Base-by-base conservation (phyloP, 2,888 invertebrate species). In the Diloba caeruleocephala region DNA sequence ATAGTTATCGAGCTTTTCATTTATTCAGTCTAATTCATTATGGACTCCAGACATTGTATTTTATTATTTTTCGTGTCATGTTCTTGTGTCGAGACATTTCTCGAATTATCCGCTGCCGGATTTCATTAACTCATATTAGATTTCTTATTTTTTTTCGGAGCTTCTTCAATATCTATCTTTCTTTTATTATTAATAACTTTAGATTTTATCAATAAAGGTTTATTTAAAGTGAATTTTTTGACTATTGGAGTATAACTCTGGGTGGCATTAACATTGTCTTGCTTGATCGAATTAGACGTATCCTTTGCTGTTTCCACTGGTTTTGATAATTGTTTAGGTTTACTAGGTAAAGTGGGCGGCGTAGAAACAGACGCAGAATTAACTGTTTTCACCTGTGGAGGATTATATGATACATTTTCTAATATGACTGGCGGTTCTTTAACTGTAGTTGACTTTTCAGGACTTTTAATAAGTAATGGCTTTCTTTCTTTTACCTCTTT, bases 171-270 rank as follows among this genome's bases (percentile, higher is more conserved):
- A 7, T 60, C 53, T 5, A 68, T 23, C 37, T 71, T 62, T 0
- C 59, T 42, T 12, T 66, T 71, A 43, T 57, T 63, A 15, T 60
- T 59, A 1, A 43, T 33, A 0, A 31, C 2, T 0, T 44, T 36
- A 3, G 55, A n/a, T 12, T 46, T 57, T 6, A 71, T 34, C 3
- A 71, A 9, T 0, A 71, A 3, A 0, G 71, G 71, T 34, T 59
- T 62, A 1, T 60, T 49, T 12, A 66, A n/a, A 10, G 1, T 56
- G n/a, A 60, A 66, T 10, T 50, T 59, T 7, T 68, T 54, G 0
- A 66, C 29, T 0, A 45, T n/a, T 0, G 48, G 28, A 0, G 13
- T 12, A 2, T 6, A 19, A 6, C 0, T 55, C 9, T 36, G 21
- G 0, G 4, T 2, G 0, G 2, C 5, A 12, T 28, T 36, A 0